Base-by-base conservation (phyloP, 2,113 vertebrate species). In the Sturnira hondurensis region DNA sequence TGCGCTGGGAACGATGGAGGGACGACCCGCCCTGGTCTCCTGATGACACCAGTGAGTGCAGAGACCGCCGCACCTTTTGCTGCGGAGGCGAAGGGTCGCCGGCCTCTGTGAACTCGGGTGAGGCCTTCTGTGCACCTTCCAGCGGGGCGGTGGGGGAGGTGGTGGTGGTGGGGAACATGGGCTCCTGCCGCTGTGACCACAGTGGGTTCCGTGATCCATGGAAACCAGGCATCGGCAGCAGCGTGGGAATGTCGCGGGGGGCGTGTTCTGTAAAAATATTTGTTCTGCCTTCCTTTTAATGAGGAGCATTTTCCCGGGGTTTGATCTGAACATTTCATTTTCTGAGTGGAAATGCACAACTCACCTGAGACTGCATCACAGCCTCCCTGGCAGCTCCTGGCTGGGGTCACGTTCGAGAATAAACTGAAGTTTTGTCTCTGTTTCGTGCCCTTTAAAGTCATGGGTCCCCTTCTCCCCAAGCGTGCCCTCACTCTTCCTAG, bases 181-280 rank as follows among this genome's bases (percentile, higher is more conserved):
- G n/a, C n/a, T n/a, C n/a, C 20, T 56, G 54, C 5, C 9, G 54
- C 54, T 56, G 54, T 24, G 22, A 56, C 54, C 22, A 8, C 54
- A 7, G 54, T 12, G 2, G 54, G 54, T 56, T 56, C 22, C 22
- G 20, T 8, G 54, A 78, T 89, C 73, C 78, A 45, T 19, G 54
- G n/a, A 85, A 31, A 26, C 22, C 45, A 61, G 5, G 54, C n/a
- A 68, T 91, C n/a, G 43, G 61, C 36, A 33, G 58, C 54, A 50
- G 22, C 20, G 84, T 33, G 47, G 52, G 91, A 73, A 77, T n/a
- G 47, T 88, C 91, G 77, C n/a, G 93, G 31, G 82, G 58, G 61
- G 80, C n/a, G 52, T 47, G 70, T 86, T 91, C 88, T 95, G 87
- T 56, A 73, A 95, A 95, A 96, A 95, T 88, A 68, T 73, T 94